These are phyloP conservation scores for Micromys minutus DNA, from an alignment of 2,113 vertebrate genomes.

Conservation along the genomic window DNA sequence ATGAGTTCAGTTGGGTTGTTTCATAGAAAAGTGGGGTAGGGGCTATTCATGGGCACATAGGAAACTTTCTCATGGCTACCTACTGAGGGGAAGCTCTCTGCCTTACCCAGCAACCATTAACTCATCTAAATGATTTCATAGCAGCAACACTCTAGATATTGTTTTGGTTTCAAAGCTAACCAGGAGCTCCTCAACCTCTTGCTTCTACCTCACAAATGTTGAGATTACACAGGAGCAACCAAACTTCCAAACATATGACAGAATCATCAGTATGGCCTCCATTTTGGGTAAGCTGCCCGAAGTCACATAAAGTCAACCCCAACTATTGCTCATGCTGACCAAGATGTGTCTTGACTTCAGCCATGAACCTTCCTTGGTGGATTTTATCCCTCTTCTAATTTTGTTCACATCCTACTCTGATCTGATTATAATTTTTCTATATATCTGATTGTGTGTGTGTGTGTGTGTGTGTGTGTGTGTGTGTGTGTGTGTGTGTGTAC, in stretches of 20 bases:
- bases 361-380: accelerated
- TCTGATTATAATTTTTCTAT: no score
- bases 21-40: not conserved
- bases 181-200: not conserved
- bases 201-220: not conserved
- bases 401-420: not conserved
- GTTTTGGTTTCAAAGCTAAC: not conserved
- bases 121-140: not conserved
- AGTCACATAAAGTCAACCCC: accelerated
- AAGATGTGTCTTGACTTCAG: not conserved
- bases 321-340: accelerated
- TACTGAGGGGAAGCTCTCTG: not conserved
- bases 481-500: no score
- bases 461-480: no score
- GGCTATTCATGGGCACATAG: not conserved
- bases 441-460: no score
- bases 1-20: no score
- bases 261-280: accelerated
- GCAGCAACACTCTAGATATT: not conserved
- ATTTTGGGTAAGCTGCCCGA: accelerated
- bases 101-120: not conserved
- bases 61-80: not conserved
- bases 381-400: no score
- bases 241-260: not conserved
- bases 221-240: no score